Evolutionary conservation across 2,113 vertebrate species (phyloP).

Genomic region (Laticauda laticaudata): DNA sequence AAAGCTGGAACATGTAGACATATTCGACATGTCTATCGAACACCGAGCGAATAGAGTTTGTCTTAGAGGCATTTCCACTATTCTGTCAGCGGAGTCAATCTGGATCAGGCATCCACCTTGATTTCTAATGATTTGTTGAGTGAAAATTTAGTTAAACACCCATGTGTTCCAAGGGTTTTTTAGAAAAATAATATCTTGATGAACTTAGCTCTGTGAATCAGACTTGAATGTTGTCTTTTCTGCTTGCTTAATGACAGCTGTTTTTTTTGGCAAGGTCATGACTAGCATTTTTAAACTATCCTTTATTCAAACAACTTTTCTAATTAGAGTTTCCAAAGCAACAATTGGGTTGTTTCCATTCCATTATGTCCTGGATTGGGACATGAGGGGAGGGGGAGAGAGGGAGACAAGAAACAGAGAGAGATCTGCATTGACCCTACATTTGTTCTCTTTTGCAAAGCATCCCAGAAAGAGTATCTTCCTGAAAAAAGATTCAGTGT

Average conservation of each 20-base stretch:
- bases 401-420: neutral
- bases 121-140: neutral
- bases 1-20: too few species aligned
- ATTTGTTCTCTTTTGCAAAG: fast-evolving
- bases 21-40: neutral
- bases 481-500: neutral
- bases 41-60: neutral
- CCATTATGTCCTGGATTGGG: neutral
- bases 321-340: constrained; percentile 6
- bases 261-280: neutral
- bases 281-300: neutral
- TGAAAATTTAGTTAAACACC: neutral
- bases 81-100: neutral
- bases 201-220: neutral
- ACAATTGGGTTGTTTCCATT: constrained; percentile 7
- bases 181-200: neutral
- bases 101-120: neutral
- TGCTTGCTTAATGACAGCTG: neutral
- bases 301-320: neutral
- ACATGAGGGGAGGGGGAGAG: neutral
- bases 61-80: neutral
- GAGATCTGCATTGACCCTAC: neutral
- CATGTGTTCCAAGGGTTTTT: neutral
- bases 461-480: fast-evolving
- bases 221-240: neutral